These are phyloP conservation scores for Caenorhabditis imperialis DNA, from an alignment of 2,888 invertebrate species.

Conservation along the genomic window DNA sequence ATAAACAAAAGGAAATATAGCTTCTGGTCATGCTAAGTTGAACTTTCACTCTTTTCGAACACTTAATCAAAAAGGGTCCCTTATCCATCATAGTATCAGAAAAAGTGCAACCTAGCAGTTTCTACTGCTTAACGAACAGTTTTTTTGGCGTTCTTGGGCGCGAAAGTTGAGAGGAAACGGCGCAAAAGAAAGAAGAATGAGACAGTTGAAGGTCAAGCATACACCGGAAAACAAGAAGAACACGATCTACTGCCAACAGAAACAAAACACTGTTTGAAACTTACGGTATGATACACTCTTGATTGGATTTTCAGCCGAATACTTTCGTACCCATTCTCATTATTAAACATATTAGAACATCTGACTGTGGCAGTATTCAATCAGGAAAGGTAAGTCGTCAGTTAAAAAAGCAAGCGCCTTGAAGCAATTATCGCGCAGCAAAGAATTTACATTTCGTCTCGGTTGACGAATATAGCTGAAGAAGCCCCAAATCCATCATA, in stretches of 20 bases:
- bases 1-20: too few species aligned
- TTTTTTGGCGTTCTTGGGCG: background rate
- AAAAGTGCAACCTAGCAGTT: background rate
- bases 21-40: too few species aligned
- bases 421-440: slow-evolving; percentile 29
- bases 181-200: slow-evolving; percentile 33
- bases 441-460: too few species aligned
- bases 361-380: slow-evolving; percentile 3
- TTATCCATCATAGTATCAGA: too few species aligned
- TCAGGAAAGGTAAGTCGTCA: background rate
- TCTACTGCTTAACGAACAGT: slow-evolving; percentile 13
- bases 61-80: too few species aligned
- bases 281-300: slow-evolving; percentile 31
- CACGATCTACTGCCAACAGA: slow-evolving; percentile 8
- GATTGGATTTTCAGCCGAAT: slow-evolving; percentile 31
- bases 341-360: slow-evolving; percentile 3
- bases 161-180: slow-evolving; percentile 26
- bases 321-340: slow-evolving; percentile 23
- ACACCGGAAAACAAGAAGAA: slow-evolving; percentile 48
- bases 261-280: slow-evolving; percentile 8
- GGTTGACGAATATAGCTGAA: too few species aligned
- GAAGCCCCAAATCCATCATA: background rate
- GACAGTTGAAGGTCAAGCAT: slow-evolving; percentile 51
- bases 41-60: too few species aligned
- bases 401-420: slow-evolving; percentile 18